Evolutionary conservation across 2,888 invertebrate genomes (phyloP).

Genomic region (Ophonus ardosiacus): DNA sequence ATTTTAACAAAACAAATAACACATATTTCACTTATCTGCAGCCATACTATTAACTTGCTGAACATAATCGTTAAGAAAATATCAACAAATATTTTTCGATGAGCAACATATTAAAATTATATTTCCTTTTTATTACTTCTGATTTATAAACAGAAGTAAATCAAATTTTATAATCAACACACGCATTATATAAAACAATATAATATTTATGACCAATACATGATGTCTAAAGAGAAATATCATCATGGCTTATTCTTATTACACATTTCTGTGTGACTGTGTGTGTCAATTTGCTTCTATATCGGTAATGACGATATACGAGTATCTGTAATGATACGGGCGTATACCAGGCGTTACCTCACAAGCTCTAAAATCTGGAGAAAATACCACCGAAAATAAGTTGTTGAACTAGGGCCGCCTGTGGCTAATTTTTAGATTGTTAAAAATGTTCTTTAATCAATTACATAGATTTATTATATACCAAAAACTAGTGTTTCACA

Average conservation of each 20-base stretch:
- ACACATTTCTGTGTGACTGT: neutral
- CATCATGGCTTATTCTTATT: neutral
- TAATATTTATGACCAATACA: neutral
- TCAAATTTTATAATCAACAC: neutral
- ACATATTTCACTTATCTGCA: conserved; percentile 17
- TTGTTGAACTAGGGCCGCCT: too few relatives aligned
- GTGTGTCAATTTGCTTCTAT: neutral
- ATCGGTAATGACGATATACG: too few relatives aligned
- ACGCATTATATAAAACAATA: neutral
- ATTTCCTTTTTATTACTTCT: neutral
- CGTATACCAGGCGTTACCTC: too few relatives aligned
- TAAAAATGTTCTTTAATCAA: too few relatives aligned
- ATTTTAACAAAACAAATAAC: conserved; percentile 7
- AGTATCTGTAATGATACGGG: too few relatives aligned
- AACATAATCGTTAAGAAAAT: conserved; percentile 12
- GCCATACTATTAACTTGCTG: neutral
- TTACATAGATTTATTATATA: too few relatives aligned
- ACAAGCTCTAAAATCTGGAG: too few relatives aligned
- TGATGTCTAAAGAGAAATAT: neutral
- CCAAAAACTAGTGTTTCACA: too few relatives aligned
- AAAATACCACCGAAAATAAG: too few relatives aligned
- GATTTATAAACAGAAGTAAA: neutral
- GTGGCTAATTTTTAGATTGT: too few relatives aligned
- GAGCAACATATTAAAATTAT: neutral
- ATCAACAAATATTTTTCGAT: conserved; percentile 6